Base-by-base conservation (phyloP, 2,113 vertebrate genomes). In the Lepisosteus osseus region DNA sequence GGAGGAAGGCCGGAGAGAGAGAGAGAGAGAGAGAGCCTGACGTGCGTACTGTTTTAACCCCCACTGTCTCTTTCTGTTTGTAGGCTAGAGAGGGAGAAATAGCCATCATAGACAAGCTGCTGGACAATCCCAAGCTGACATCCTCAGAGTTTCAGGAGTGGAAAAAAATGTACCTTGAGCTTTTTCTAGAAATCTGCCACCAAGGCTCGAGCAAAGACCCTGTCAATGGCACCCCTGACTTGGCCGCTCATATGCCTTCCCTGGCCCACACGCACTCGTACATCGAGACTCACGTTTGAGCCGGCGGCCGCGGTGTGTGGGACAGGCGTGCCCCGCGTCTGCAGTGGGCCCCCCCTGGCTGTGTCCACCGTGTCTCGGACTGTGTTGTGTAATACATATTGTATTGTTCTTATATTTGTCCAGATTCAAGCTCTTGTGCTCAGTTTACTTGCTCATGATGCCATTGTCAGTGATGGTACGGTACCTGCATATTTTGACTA, bases 1-100 rank as follows among this genome's bases (percentile, higher is more conserved):
- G 29, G 5, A 51, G 47, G 47, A 51, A 51, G 47, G 47, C 5
- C 9, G 47, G 47, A 51, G 47, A 51, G 47, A 51, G 47, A 51
- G 47, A 51, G 47, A 51, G 47, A 51, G 47, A 51, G 47, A 9
- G 47, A 9, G 47, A 51, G 47, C 5, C 5, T 5, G 47, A 51
- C 5, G 47, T 29, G 29, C 66, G 43, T 43, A 69, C 74, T 51
- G 47, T 51, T 51, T 51, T 51, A 51, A 51, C 47, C 5, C 47
- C 47, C 69, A 29, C 73, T 65, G 64, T 17, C n/a, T 54, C 67
- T 47, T 54, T 55, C 54, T 51, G 63, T 61, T 29, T 59, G 85
- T 84, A 99, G 97, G 97, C 97, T 92, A 97, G 95, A 92, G 95
- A 99, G 94, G 96, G 95, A 86, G 97, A 99, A 93, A 92, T 98